Evolutionary conservation across 2,888 invertebrate species (phyloP).

Genomic region (Nephrotoma guestfalica): DNA sequence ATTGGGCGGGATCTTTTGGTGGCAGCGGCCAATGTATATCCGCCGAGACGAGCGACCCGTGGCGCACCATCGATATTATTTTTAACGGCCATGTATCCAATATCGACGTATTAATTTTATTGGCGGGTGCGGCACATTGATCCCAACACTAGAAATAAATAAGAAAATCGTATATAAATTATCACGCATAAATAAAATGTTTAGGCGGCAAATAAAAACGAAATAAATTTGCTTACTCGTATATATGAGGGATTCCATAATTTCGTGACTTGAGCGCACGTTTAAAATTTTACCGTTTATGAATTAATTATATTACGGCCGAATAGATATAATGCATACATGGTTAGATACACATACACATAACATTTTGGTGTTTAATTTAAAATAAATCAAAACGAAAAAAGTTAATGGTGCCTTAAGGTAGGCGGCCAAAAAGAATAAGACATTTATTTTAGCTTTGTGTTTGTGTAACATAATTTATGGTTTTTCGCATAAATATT

Average conservation of each 20-base stretch:
- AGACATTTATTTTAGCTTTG: neutral
- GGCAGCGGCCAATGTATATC: slow-evolving; percentile 31
- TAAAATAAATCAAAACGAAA: neutral
- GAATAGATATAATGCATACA: neutral
- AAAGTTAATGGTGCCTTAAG: neutral
- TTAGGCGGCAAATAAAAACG: neutral
- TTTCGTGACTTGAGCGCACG: neutral
- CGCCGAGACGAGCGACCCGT: slow-evolving; percentile 28
- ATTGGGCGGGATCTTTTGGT: slow-evolving; percentile 23
- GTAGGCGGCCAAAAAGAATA: neutral
- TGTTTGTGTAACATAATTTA: neutral
- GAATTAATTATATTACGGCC: neutral
- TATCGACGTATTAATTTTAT: slow-evolving; percentile 23
- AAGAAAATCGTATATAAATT: no score
- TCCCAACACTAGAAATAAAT: slow-evolving; percentile 26
- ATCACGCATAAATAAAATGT: slow-evolving; percentile 2
- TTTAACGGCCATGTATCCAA: slow-evolving; percentile 25
- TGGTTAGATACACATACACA: neutral
- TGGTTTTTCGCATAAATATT: neutral
- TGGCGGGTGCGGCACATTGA: slow-evolving; percentile 22
- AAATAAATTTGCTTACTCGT: neutral
- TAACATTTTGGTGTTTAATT: neutral
- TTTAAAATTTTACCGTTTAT: neutral
- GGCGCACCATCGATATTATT: slow-evolving; percentile 28
- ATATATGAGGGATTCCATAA: neutral